Conservation (phyloP, 2,113 vertebrate genomes). For the Cyrtonyx montezumae region DNA sequence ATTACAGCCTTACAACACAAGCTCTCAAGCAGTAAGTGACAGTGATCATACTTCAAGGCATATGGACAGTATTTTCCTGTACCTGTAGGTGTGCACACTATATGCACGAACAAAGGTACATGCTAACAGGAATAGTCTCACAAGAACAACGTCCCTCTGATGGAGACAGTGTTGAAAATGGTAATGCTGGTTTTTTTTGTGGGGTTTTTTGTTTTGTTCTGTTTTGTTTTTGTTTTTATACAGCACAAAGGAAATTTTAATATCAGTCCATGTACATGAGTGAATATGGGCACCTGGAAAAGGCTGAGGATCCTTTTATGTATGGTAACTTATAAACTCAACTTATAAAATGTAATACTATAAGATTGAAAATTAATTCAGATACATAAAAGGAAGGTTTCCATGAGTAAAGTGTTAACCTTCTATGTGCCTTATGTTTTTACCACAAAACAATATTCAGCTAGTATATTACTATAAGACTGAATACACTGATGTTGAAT, state of each 20-base stretch:
- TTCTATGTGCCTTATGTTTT: background rate
- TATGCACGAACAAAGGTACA: background rate
- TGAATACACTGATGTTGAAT: background rate
- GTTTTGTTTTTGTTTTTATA: too few relatives aligned
- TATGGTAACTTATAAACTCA: background rate
- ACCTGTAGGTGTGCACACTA: background rate
- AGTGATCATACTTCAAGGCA: background rate
- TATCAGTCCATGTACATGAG: background rate
- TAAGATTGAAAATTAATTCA: background rate
- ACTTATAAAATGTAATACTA: background rate
- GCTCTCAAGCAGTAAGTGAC: background rate
- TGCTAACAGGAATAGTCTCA: background rate
- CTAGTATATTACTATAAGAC: background rate
- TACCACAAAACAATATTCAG: background rate
- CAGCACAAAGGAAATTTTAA: background rate
- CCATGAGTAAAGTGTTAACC: background rate
- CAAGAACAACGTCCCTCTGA: background rate
- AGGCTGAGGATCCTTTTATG: background rate
- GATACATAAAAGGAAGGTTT: background rate
- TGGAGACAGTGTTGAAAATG: background rate
- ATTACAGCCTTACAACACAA: slow-evolving; percentile 12
- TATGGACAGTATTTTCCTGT: background rate
- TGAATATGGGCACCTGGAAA: background rate
- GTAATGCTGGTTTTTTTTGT: background rate
- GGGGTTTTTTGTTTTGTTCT: too few relatives aligned